Conservation (phyloP, 2,888 invertebrate genomes). For the Acheta domesticus region DNA sequence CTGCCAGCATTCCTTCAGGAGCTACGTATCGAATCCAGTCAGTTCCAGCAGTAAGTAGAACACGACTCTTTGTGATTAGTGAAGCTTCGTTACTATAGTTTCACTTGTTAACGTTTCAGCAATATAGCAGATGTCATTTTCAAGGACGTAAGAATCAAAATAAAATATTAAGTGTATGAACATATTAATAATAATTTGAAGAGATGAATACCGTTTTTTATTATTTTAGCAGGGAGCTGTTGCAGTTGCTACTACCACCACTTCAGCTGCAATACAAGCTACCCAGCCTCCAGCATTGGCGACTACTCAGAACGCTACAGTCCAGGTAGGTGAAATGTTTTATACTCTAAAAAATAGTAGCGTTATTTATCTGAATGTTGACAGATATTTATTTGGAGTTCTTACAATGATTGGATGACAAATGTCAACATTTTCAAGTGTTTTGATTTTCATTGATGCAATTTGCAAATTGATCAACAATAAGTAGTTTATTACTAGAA, state of each 20-base stretch:
- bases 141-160: no score
- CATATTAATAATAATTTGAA: no score
- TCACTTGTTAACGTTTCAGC: neutral
- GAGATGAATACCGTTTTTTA: neutral
- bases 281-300: slow-evolving; percentile 36
- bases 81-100: neutral
- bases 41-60: slow-evolving; percentile 77
- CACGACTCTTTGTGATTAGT: slow-evolving; percentile 19
- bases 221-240: slow-evolving; percentile 35
- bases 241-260: slow-evolving; percentile 34
- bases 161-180: no score
- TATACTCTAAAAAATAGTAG: neutral
- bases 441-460: no score
- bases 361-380: no score
- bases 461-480: no score
- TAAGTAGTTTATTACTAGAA: no score
- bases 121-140: no score
- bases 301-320: slow-evolving; percentile 35
- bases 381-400: no score
- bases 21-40: slow-evolving; percentile 78
- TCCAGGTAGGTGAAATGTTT: slow-evolving; percentile 29
- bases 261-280: slow-evolving; percentile 33
- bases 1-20: slow-evolving; percentile 37
- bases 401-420: no score
- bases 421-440: no score